phyloP scores from a whole-genome alignment of 1,140 invertebrate genomes.

The Drosophila parvula region DNA sequence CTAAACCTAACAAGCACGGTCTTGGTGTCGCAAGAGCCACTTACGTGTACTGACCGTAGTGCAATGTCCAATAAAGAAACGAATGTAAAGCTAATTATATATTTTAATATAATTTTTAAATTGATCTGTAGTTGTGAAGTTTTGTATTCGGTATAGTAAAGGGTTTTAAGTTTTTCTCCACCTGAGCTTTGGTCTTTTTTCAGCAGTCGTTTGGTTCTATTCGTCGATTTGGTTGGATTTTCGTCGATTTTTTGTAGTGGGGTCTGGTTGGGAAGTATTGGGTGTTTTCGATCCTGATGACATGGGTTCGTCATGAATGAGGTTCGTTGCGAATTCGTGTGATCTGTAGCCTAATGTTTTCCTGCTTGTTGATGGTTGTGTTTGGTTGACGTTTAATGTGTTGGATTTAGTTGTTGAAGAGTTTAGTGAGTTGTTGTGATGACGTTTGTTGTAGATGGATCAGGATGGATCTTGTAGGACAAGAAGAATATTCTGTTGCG shows the following conservation, averaged over 20 bases:
- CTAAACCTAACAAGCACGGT: too few species aligned
- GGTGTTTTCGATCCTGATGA: neutral
- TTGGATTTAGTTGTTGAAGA: too few species aligned
- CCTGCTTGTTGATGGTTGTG: neutral
- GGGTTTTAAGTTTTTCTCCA: neutral
- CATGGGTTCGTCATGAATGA: neutral
- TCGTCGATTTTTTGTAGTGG: neutral
- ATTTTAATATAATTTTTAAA: too few species aligned
- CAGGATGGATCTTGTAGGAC: conserved; percentile 1
- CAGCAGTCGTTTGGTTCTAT: neutral
- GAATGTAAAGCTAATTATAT: too few species aligned
- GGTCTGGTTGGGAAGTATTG: neutral
- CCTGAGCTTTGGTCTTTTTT: neutral
- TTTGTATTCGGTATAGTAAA: neutral
- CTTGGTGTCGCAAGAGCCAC: too few species aligned
- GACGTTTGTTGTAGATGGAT: neutral
- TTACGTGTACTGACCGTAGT: too few species aligned
- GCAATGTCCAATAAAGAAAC: too few species aligned
- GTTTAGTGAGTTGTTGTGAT: neutral
- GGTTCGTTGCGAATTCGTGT: neutral
- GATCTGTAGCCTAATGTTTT: neutral
- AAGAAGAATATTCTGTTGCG: neutral
- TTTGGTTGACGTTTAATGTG: neutral
- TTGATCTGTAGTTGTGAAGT: neutral
- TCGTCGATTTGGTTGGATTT: neutral